phyloP scores from a whole-genome alignment of 2,113 vertebrate genomes.

The Myanophis thanlyinensis region DNA sequence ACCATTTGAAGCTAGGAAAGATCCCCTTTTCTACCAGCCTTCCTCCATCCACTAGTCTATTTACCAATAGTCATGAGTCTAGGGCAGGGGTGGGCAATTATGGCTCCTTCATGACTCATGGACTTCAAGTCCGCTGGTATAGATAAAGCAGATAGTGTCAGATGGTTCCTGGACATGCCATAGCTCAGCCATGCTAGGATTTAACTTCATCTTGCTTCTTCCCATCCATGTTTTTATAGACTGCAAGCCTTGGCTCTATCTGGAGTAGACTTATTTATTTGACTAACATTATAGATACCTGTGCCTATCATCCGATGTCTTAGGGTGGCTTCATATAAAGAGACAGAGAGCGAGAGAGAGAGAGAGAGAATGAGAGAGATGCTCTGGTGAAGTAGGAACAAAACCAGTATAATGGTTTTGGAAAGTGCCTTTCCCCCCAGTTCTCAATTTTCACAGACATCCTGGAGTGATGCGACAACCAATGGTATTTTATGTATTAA shows the following conservation, averaged over 20 bases:
- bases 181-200: background rate
- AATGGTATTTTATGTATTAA: background rate
- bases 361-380: background rate
- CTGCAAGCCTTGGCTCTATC: background rate
- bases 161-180: background rate
- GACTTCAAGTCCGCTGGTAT: no score
- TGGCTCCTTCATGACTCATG: no score
- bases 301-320: background rate
- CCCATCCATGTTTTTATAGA: background rate
- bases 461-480: background rate
- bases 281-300: background rate
- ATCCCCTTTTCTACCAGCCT: background rate
- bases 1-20: background rate
- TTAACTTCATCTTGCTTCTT: background rate
- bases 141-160: background rate
- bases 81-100: no score
- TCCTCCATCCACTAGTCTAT: background rate
- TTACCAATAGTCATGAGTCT: background rate
- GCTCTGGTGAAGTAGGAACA: background rate
- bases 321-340: background rate
- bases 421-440: no score
- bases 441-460: background rate
- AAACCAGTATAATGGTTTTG: background rate
- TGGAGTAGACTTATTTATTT: background rate
- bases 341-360: no score